Base-by-base conservation (phyloP, 35 echinoderm and acorn worm genomes). In the Amphiura filiformis region DNA sequence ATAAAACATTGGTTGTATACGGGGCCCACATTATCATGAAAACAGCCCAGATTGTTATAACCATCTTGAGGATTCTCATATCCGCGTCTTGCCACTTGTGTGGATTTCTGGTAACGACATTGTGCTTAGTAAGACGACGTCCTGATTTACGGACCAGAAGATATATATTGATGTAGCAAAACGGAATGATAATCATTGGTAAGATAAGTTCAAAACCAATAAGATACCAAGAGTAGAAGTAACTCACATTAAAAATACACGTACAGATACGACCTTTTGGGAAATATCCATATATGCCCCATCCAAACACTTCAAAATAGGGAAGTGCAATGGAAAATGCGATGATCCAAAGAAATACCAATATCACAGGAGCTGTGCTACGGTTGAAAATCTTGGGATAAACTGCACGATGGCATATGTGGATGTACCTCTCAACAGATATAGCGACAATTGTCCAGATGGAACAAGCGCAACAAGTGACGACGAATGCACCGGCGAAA, bases 11-110 rank as follows among this genome's bases (percentile, higher is more conserved):
- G 2, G 89, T 33, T 1, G 87, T 79, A 87, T 96, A 92, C 5
- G 94, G 94, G 7, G 90, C 81, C 94, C 94, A 96, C 87, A 92
- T 86, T 0, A 85, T 35, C 38, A 96, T 32, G 84, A 93, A 96
- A 15, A 96, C 87, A 15, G 93, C 39, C 14, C 89, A 56, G 32
- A 96, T 90, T 17, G 65, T 85, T 32, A 96, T 61, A 20, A 96
- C 83, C 13, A 91, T 81, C n/a, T 88, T 88, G 15, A 92, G 81
- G 1, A 96, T 83, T n/a, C 78, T 57, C 23, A 89, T 37, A 56
- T 96, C 94, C 13, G 47, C 44, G 47, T 70, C 44, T 65, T 85
- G 31, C 64, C n/a, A n/a, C n/a, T n/a, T 37, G 75, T 9, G 5
- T 76, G 38, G 2, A 31, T 82, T 47, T 85, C 44, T 22, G 34